Percentiles rank a stretch among this genome's conserved stretches.
Conservation (phyloP, 2,113 vertebrate species). For the Formicarius rufipectus region DNA sequence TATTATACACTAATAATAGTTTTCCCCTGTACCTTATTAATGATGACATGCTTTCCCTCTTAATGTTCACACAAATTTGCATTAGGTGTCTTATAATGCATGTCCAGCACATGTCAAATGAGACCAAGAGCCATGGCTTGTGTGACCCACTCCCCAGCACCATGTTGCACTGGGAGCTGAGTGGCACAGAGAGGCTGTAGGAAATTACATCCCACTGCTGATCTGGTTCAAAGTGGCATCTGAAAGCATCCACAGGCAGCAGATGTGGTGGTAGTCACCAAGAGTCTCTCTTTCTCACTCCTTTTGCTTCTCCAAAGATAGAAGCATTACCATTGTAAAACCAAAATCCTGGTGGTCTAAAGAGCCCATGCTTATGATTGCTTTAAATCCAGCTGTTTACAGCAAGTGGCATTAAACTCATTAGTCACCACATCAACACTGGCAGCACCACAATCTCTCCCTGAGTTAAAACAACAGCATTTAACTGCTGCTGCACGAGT, state of each 20-base stretch:
- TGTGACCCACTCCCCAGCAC: too few relatives aligned
- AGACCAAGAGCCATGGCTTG: not conserved
- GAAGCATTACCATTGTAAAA: not conserved
- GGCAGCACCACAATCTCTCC: fast-evolving
- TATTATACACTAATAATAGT: not conserved
- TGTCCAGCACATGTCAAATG: not conserved
- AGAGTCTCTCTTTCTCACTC: not conserved
- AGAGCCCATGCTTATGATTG: not conserved
- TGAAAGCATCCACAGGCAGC: not conserved
- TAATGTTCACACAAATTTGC: not conserved
- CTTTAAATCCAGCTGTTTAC: constrained; percentile 26
- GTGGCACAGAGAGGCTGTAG: not conserved
- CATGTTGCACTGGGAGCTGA: not conserved
- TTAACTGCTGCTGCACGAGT: not conserved
- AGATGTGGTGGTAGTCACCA: not conserved
- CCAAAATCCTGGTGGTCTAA: not conserved
- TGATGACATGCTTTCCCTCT: not conserved
- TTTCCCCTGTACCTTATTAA: not conserved
- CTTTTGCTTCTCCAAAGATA: not conserved
- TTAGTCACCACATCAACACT: not conserved
- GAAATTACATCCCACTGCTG: not conserved
- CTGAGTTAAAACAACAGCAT: fast-evolving
- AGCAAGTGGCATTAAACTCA: constrained; percentile 17
- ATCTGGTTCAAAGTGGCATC: not conserved
- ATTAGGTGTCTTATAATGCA: not conserved